These are phyloP conservation scores for Acestrorhynchus altus DNA, from an alignment of 2,797 vertebrate genomes.

Conservation along the genomic window DNA sequence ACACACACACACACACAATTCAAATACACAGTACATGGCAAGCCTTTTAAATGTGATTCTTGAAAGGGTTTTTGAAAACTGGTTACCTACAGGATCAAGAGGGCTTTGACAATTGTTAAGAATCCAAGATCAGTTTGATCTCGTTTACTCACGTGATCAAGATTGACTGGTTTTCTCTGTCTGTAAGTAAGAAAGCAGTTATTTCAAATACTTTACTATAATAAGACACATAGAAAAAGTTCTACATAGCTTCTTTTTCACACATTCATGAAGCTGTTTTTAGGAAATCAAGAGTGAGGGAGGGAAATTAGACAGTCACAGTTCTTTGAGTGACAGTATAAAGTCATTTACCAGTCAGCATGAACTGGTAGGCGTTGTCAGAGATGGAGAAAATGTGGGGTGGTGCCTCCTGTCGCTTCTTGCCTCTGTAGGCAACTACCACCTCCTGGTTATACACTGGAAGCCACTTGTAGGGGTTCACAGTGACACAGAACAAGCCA, in stretches of 20 bases:
- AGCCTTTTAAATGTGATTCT: no score
- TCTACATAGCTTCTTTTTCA: no score
- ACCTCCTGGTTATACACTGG: slow-evolving; percentile 83
- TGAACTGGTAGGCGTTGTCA: slow-evolving; percentile 88
- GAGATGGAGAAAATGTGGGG: slow-evolving; percentile 94
- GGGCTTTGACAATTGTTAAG: no score
- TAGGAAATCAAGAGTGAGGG: no score
- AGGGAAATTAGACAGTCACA: background rate
- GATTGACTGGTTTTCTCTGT: slow-evolving; percentile 72
- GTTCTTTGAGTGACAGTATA: background rate
- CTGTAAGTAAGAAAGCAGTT: slow-evolving; percentile 43
- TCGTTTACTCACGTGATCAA: slow-evolving; percentile 68
- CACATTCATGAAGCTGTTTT: no score
- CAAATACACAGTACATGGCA: no score
- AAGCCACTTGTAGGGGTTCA: slow-evolving; percentile 83
- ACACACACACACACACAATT: no score
- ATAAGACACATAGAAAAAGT: background rate
- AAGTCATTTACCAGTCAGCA: slow-evolving; percentile 69
- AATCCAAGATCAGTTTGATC: background rate
- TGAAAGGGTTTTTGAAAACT: no score
- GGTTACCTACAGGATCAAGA: no score
- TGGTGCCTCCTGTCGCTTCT: slow-evolving; percentile 80
- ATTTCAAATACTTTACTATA: background rate
- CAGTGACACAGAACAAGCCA: slow-evolving; percentile 60
- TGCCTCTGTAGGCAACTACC: slow-evolving; percentile 84